Conservation (phyloP, 2,888 invertebrate genomes). For the Orthonychiurus folsomi region DNA sequence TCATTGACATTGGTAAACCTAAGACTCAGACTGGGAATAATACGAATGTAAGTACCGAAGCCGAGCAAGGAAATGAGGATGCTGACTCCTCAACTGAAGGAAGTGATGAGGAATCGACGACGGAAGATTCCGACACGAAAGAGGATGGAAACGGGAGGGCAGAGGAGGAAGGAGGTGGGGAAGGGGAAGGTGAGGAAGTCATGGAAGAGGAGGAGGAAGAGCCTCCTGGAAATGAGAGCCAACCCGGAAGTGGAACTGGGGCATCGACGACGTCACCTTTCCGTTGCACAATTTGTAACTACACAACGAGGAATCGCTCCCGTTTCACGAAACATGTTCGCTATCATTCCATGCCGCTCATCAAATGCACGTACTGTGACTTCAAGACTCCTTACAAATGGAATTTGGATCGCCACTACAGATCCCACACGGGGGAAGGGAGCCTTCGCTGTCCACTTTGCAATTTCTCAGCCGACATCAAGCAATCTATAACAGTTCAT, state of each 20-base stretch:
- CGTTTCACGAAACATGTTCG: conserved; percentile 86
- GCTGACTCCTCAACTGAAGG: conserved; percentile 2
- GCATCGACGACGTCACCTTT: conserved; percentile 60
- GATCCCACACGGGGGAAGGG: conserved; percentile 77
- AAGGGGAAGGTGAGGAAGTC: conserved; percentile 43
- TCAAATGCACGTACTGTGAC: conserved; percentile 85
- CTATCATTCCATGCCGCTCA: conserved; percentile 89
- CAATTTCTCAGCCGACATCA: conserved; percentile 83
- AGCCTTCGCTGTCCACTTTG: conserved; percentile 76
- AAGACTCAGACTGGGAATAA: neutral
- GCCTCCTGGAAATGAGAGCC: conserved; percentile 12
- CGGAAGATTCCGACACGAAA: conserved; percentile 1
- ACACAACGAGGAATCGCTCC: conserved; percentile 80
- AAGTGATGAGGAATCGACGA: neutral
- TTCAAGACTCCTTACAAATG: conserved; percentile 83
- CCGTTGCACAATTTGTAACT: conserved; percentile 82
- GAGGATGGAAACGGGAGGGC: conserved; percentile 15
- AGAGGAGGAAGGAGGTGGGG: conserved; percentile 20
- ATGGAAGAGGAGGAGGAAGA: conserved; percentile 21
- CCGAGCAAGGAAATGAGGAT: conserved; percentile 13
- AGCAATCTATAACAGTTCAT: conserved; percentile 82
- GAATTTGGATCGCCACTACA: conserved; percentile 88
- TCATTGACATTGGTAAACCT: conserved; percentile 31
- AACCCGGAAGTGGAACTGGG: conserved; percentile 13
- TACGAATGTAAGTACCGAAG: conserved; percentile 24